phyloP scores from a whole-genome alignment of 2,888 invertebrate species.

The Drosophila vallismaia region DNA sequence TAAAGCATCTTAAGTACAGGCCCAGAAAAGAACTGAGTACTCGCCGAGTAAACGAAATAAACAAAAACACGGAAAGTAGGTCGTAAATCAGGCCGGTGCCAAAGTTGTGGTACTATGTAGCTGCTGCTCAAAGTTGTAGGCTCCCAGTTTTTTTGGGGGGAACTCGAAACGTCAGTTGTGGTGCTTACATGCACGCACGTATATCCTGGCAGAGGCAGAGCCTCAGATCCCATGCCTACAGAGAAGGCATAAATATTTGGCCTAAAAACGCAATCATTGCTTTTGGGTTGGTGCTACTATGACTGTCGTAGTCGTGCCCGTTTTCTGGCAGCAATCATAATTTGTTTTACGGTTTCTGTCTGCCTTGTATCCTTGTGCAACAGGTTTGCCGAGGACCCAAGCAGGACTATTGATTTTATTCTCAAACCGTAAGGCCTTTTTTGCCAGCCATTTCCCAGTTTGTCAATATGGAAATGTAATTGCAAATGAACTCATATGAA shows the following conservation, averaged over 20 bases:
- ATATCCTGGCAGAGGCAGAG: not conserved
- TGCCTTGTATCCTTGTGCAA: slow-evolving; percentile 44
- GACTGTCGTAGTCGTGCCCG: slow-evolving; percentile 22
- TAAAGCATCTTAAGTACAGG: slow-evolving; percentile 36
- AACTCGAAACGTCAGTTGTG: slow-evolving; percentile 36
- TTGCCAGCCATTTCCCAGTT: not conserved
- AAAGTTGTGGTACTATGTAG: slow-evolving; percentile 44
- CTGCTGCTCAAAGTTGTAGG: slow-evolving; percentile 27
- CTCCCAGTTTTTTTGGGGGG: slow-evolving; percentile 22
- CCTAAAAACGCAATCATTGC: slow-evolving; percentile 57
- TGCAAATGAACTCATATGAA: not conserved
- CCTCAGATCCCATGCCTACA: slow-evolving; percentile 14
- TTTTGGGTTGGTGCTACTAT: slow-evolving; percentile 18
- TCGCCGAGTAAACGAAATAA: slow-evolving; percentile 50
- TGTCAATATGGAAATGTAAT: slow-evolving; percentile 9
- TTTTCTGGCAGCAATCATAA: slow-evolving; percentile 39
- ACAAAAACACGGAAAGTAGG: slow-evolving; percentile 62
- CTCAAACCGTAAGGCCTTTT: slow-evolving; percentile 19
- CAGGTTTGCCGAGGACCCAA: slow-evolving; percentile 42
- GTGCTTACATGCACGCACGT: slow-evolving; percentile 58
- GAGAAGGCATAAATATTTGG: slow-evolving; percentile 45
- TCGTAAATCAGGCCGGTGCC: slow-evolving; percentile 66
- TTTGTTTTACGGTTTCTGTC: slow-evolving; percentile 30
- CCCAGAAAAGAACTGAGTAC: slow-evolving; percentile 15
- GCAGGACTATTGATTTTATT: slow-evolving; percentile 39